Conservation (phyloP, 2,797 vertebrate species). For the Loriculus beryllinus region DNA sequence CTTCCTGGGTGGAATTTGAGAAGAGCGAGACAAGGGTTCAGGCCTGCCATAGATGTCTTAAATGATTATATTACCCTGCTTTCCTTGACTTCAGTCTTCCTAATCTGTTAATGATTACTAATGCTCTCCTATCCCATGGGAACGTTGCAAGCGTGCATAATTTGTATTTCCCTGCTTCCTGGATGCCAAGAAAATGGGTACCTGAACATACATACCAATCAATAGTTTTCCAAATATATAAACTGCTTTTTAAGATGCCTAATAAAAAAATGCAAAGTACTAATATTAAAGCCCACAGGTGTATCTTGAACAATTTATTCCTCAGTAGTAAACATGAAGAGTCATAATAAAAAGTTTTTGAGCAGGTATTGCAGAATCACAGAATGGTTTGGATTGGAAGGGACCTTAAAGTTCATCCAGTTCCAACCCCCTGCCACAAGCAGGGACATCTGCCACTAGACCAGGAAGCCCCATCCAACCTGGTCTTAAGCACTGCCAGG, state of each 20-base stretch:
- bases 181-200: neutral
- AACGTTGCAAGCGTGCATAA: neutral
- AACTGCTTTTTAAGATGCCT: neutral
- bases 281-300: neutral
- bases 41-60: neutral
- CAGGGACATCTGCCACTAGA: neutral
- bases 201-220: neutral
- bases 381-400: neutral
- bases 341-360: neutral
- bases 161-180: neutral
- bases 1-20: neutral
- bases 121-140: neutral
- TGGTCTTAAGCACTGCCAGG: neutral
- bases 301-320: neutral
- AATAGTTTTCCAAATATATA: neutral
- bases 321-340: neutral
- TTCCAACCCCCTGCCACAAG: neutral
- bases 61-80: neutral
- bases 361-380: neutral
- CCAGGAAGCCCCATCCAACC: neutral
- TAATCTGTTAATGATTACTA: conserved; percentile 1
- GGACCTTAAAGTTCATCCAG: neutral
- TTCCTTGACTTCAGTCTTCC: neutral
- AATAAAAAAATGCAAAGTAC: neutral
- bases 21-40: neutral